These are phyloP conservation scores for Anolis carolinensis DNA, from an alignment of 2,113 vertebrate species.

Conservation along the genomic window DNA sequence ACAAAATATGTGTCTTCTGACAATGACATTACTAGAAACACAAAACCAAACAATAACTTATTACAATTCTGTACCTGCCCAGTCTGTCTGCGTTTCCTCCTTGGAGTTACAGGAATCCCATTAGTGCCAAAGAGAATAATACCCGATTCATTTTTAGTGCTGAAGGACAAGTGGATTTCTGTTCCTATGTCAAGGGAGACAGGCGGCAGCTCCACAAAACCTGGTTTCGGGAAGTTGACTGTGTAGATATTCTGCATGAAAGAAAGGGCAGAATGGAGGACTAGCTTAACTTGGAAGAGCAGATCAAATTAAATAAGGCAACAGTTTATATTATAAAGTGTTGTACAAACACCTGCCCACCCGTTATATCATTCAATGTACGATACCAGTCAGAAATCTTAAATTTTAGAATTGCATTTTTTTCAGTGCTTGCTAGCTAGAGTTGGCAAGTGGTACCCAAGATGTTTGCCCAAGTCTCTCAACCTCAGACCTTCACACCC, in stretches of 20 bases:
- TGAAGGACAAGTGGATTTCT: slow-evolving; percentile 97
- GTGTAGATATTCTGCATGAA: slow-evolving; percentile 88
- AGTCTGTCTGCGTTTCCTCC: slow-evolving; percentile 87
- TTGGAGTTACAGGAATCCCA: slow-evolving; percentile 68
- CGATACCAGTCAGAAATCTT: slow-evolving; percentile 19
- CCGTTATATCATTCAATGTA: slow-evolving; percentile 21
- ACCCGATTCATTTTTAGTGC: slow-evolving; percentile 89
- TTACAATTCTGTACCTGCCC: slow-evolving; percentile 67
- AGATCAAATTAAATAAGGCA: slow-evolving; percentile 28
- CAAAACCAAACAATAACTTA: background rate
- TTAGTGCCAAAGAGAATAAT: slow-evolving; percentile 88
- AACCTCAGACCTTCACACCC: background rate
- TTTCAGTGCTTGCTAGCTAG: background rate
- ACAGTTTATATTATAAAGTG: slow-evolving; percentile 37
- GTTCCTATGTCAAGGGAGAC: slow-evolving; percentile 80
- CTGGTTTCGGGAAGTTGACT: slow-evolving; percentile 90
- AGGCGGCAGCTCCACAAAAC: slow-evolving; percentile 87
- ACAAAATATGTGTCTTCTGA: background rate
- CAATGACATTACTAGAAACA: background rate
- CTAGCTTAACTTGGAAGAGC: background rate
- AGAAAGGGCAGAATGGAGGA: slow-evolving; percentile 1
- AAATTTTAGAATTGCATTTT: background rate
- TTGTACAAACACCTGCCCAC: slow-evolving; percentile 39
- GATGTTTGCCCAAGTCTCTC: background rate
- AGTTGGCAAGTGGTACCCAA: background rate